Conservation (phyloP, 2,797 vertebrate species). For the Hemitrygon akajei region DNA sequence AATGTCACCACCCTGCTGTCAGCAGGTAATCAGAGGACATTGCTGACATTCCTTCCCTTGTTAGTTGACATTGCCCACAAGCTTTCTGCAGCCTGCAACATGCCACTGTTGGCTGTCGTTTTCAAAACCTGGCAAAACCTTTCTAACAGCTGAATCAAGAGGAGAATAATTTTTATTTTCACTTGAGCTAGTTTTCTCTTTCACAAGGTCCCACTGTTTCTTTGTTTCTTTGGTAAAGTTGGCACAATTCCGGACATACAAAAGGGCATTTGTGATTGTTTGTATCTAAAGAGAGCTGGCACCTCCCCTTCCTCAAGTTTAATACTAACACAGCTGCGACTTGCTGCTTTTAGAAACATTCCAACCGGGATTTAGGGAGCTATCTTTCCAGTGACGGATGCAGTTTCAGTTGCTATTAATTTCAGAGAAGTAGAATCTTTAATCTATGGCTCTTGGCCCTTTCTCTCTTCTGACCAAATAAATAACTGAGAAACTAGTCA, state of each 20-base stretch:
- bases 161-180: background rate
- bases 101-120: constrained; percentile 45
- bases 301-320: constrained; percentile 48
- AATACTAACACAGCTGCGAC: constrained; percentile 53
- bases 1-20: constrained; percentile 65
- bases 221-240: background rate
- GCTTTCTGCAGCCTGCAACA: constrained; percentile 60
- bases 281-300: constrained; percentile 43
- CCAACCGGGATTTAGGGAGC: constrained; percentile 54
- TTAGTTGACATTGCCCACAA: constrained; percentile 56
- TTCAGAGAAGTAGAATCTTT: constrained; percentile 49
- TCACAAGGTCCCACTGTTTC: background rate
- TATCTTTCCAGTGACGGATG: constrained; percentile 43
- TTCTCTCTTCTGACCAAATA: no score
- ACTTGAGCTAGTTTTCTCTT: background rate
- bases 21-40: constrained; percentile 62
- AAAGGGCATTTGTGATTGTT: constrained; percentile 45
- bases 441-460: constrained; percentile 43
- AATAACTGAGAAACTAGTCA: background rate
- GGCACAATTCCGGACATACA: background rate
- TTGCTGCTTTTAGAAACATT: constrained; percentile 49
- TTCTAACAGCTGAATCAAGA: constrained; percentile 21
- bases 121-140: background rate
- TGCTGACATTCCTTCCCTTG: constrained; percentile 47
- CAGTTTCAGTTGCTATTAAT: constrained; percentile 51